Conservation (phyloP, 2,888 invertebrate genomes). For the Drosophila infuscata region DNA sequence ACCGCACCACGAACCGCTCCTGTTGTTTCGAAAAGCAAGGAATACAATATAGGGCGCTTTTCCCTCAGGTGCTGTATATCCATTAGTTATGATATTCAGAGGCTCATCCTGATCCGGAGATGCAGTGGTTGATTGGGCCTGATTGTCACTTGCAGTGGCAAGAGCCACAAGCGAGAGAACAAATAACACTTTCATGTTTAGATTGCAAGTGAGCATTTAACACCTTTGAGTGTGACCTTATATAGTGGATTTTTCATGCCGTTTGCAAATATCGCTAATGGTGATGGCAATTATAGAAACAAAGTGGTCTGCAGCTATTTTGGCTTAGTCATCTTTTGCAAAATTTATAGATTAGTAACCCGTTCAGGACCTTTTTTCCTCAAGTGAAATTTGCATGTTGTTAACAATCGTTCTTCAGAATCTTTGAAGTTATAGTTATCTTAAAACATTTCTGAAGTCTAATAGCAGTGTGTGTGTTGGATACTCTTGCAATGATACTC, state of each 20-base stretch:
- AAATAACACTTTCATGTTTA: conserved; percentile 6
- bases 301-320: not conserved
- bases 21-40: conserved; percentile 19
- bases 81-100: conserved; percentile 58
- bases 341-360: no score
- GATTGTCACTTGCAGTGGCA: not conserved
- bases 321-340: no score
- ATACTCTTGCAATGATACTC: no score
- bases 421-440: no score
- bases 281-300: not conserved
- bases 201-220: not conserved
- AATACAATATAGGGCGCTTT: conserved; percentile 66
- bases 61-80: conserved; percentile 46
- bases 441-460: no score
- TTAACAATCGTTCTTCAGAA: no score
- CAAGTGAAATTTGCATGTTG: no score
- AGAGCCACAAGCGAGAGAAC: conserved; percentile 5
- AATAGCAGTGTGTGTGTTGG: no score
- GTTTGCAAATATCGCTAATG: not conserved
- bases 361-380: no score
- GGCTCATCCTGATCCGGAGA: not conserved
- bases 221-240: not conserved
- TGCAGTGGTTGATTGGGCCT: not conserved
- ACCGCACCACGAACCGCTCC: conserved; percentile 30
- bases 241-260: not conserved